Evolutionary conservation across 2,797 vertebrate genomes (phyloP), one percentile per base, ranked within the genome.

Genomic region (Pempheris klunzingeri): DNA sequence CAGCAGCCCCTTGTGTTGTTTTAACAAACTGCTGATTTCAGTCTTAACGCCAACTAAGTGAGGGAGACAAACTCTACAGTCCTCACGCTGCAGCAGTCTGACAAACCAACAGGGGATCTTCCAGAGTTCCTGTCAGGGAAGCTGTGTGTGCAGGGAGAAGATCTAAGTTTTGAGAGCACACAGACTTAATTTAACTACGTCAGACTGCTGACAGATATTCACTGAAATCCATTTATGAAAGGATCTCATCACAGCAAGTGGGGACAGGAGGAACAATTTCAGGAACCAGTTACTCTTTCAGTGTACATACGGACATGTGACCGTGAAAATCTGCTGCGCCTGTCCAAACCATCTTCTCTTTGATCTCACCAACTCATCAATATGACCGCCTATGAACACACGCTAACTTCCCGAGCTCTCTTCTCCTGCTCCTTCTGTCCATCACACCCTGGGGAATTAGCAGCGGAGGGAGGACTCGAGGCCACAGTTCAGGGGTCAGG

Each of bases 281-380:
- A 39, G 2, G 36, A 36, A 32, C 34, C 28, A 52, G 7, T 17
- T 22, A 58, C 38, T 54, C 41, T 62, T 24, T 62, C 5, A 12
- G 4, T 22, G 55, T 38, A 36, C 15, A 46, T n/a, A 11, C 36
- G 57, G 3, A 15, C 5, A 26, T 17, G 34, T 12, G 81, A 78
- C 66, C 81, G 65, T 74, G 78, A 85, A 84, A 73, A 52, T 34
- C 24, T 26, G 47, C 52, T 1, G 34, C 28, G 65, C 39, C 69
- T 75, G 69, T 77, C 57, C 72, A 72, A 58, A 65, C 26, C 78
- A 49, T 80, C 58, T 60, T 46, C 75, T 65, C 80, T 82, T 82
- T 82, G 80, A 89, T 90, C 81, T 62, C 14, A 4, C 14, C 0
- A 44, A 73, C 71, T 85, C 83, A 87, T 87, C 74, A 86, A 76